Evolutionary conservation across 2,888 invertebrate genomes (phyloP).

Genomic region (Holacanthella duospinosa): DNA sequence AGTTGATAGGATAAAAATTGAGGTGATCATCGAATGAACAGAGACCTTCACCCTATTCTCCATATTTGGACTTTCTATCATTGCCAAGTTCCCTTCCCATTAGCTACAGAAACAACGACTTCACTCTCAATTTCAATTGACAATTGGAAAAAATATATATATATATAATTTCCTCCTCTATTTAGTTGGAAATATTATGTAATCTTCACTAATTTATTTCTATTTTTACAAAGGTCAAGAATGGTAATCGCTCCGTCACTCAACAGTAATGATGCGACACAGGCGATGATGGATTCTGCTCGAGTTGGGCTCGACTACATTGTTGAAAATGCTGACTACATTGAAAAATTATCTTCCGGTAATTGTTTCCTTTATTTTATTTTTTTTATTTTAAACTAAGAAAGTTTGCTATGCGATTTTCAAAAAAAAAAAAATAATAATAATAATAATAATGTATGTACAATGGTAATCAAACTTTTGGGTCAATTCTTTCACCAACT

Average conservation of each 20-base stretch:
- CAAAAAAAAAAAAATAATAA: neutral
- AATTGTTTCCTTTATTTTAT: constrained; percentile 30
- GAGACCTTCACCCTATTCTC: constrained; percentile 38
- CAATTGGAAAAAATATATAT: too few relatives aligned
- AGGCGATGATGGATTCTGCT: constrained; percentile 60
- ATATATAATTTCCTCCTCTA: too few relatives aligned
- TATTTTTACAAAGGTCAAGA: too few relatives aligned
- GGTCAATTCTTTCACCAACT: too few relatives aligned
- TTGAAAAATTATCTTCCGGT: constrained; percentile 76
- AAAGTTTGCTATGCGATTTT: too few relatives aligned
- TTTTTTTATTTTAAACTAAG: neutral
- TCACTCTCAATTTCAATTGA: neutral
- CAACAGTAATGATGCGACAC: constrained; percentile 4
- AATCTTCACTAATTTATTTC: too few relatives aligned
- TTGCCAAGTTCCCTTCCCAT: constrained; percentile 13
- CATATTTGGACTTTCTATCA: constrained; percentile 30
- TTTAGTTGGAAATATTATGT: too few relatives aligned
- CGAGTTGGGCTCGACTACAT: constrained; percentile 88
- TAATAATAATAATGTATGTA: too few relatives aligned
- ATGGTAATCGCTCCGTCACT: constrained; percentile 22
- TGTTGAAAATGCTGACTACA: constrained; percentile 85
- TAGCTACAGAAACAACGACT: neutral
- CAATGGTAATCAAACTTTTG: too few relatives aligned
- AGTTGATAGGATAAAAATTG: neutral
- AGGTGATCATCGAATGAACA: neutral